phyloP scores from a whole-genome alignment of 2,888 invertebrate species.

The Drosophila engyochracea region DNA sequence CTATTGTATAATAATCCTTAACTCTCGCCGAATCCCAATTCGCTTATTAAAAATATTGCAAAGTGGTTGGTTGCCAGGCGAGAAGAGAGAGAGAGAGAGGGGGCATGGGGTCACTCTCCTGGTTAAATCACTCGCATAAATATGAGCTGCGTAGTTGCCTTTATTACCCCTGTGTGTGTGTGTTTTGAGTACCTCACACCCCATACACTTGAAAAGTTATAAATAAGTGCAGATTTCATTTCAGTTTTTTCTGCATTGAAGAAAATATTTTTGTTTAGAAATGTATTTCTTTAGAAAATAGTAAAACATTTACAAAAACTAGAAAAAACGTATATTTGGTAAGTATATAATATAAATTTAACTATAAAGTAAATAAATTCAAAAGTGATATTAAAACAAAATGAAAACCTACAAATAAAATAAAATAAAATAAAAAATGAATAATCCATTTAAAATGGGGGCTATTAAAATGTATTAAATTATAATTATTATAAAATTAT shows the following conservation, averaged over 20 bases:
- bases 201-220: background rate
- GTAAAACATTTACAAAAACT: background rate
- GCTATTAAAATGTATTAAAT: background rate
- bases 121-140: slow-evolving; percentile 13
- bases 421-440: background rate
- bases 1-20: slow-evolving; percentile 18
- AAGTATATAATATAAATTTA: background rate
- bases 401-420: background rate
- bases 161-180: slow-evolving; percentile 3
- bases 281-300: background rate
- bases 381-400: background rate
- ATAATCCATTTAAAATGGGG: background rate
- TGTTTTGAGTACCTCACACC: background rate
- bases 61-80: slow-evolving; percentile 37
- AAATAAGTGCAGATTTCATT: background rate
- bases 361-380: no score
- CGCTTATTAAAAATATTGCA: slow-evolving; percentile 34
- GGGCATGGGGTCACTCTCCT: background rate
- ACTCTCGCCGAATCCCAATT: slow-evolving; percentile 11
- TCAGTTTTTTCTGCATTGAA: background rate
- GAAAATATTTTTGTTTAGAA: background rate
- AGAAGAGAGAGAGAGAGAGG: slow-evolving; percentile 18
- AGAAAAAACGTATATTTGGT: background rate
- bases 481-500: background rate
- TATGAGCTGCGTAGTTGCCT: slow-evolving; percentile 1